Evolutionary conservation across 2,113 vertebrate species (phyloP), one percentile per base, ranked within the genome.

Genomic region (Grus americana): DNA sequence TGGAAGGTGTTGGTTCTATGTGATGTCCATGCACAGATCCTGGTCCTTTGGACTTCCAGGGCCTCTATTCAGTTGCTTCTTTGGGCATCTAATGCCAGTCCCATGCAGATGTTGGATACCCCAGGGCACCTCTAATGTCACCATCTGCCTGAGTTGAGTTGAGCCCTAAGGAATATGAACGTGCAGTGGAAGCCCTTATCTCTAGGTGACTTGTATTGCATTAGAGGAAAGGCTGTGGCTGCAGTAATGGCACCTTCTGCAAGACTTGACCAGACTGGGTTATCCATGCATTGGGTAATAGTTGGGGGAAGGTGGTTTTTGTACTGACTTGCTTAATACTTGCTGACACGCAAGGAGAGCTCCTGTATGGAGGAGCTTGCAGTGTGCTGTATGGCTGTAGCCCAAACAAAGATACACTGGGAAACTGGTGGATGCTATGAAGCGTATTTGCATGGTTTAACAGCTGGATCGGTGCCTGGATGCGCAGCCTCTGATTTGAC

Each of bases 41-140:
- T 72, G 22, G 24, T 76, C 49, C n/a, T 52, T 55, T 83, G 65
- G 55, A 38, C 63, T 78, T 71, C 34, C 13, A 10, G 29, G 82
- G 16, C 19, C 15, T 82, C 34, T 67, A 3, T 11, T 78, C 29
- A 40, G 20, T 67, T 65, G 34, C 36, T 71, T 50, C 82, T 57
- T 47, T 65, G 47, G 73, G 49, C 26, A 84, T 36, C 36, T 49
- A 24, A 11, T 73, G 85, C 67, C 67, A 8, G 36, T 55, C 61
- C 7, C 0, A 0, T 59, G 72, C 70, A 68, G 73, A 47, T 66
- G 42, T 23, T 0, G 2, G 66, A 20, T 57, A 79, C 44, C 62
- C 26, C 54, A 57, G 74, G 54, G 59, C 74, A 81, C 47, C 50
- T 81, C 59, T 70, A 58, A 18, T 22, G 68, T 78, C 76, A 67